These are phyloP conservation scores for Eristalis intricaria DNA, from an alignment of 2,888 invertebrate genomes.

Conservation along the genomic window DNA sequence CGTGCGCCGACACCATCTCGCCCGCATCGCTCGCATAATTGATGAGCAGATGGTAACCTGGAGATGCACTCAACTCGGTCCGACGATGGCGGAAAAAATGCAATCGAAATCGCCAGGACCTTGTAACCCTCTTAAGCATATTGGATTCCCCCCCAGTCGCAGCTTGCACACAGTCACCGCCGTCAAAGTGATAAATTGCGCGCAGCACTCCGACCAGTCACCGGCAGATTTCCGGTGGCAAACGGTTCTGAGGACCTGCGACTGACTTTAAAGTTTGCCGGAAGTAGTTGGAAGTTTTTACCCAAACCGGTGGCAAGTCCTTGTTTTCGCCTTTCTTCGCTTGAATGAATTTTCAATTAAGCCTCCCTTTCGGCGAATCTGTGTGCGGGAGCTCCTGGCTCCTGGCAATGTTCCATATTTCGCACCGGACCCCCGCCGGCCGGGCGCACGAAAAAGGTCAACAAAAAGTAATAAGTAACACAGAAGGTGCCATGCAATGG, in stretches of 20 bases:
- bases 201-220: slow-evolving; percentile 57
- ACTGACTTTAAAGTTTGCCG: slow-evolving; percentile 43
- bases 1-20: not conserved
- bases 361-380: not conserved
- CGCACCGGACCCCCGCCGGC: not conserved
- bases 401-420: slow-evolving; percentile 52
- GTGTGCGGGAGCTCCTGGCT: slow-evolving; percentile 34
- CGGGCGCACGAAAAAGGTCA: slow-evolving; percentile 46
- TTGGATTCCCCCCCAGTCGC: slow-evolving; percentile 40
- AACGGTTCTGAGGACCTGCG: not conserved
- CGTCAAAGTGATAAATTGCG: slow-evolving; percentile 71
- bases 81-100: slow-evolving; percentile 40
- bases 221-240: slow-evolving; percentile 59
- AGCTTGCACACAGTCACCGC: slow-evolving; percentile 17
- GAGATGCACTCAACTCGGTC: not conserved
- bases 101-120: slow-evolving; percentile 43
- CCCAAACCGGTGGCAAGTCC: not conserved
- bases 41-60: slow-evolving; percentile 45
- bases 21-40: slow-evolving; percentile 57
- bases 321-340: not conserved
- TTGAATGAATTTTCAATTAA: not conserved
- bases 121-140: slow-evolving; percentile 70
- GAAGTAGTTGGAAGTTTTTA: slow-evolving; percentile 47
- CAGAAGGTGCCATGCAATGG: slow-evolving; percentile 9
- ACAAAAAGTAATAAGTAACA: slow-evolving; percentile 52